Conservation (phyloP, 2,113 vertebrate species). For the Lates calcarifer region DNA sequence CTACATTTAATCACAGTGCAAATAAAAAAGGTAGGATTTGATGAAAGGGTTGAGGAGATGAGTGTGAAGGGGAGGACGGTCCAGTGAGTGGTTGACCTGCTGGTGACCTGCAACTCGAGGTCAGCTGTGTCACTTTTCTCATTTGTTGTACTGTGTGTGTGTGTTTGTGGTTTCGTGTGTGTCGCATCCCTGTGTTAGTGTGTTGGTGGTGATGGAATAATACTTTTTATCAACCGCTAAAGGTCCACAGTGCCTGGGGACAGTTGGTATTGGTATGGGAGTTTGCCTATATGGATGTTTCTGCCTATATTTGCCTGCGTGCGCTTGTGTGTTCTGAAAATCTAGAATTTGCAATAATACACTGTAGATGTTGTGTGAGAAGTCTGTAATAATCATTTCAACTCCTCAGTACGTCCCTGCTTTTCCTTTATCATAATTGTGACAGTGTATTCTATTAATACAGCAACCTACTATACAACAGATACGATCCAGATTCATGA, state of each 20-base stretch:
- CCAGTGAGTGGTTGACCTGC: conserved; percentile 87
- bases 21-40: conserved; percentile 46
- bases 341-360: background rate
- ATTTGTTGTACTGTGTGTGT: conserved; percentile 86
- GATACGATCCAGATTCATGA: background rate
- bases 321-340: conserved; percentile 43
- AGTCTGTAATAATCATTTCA: background rate
- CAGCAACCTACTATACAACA: background rate
- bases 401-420: background rate
- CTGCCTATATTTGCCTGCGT: background rate
- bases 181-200: background rate
- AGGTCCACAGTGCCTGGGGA: conserved; percentile 42
- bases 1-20: conserved; percentile 61
- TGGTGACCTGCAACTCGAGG: conserved; percentile 88
- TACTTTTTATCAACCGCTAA: conserved; percentile 15
- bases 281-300: background rate
- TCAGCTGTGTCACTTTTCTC: conserved; percentile 88
- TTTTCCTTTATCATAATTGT: background rate
- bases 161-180: conserved; percentile 58
- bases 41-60: conserved; percentile 24
- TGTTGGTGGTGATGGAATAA: conserved; percentile 18
- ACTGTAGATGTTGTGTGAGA: no score
- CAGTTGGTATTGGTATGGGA: background rate
- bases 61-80: conserved; percentile 52
- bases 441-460: background rate